A percentile compares a stretch with the other conserved stretches of the same genome.
Evolutionary conservation across 2,797 vertebrate genomes (phyloP).

Genomic region (Eospalax fontanierii): DNA sequence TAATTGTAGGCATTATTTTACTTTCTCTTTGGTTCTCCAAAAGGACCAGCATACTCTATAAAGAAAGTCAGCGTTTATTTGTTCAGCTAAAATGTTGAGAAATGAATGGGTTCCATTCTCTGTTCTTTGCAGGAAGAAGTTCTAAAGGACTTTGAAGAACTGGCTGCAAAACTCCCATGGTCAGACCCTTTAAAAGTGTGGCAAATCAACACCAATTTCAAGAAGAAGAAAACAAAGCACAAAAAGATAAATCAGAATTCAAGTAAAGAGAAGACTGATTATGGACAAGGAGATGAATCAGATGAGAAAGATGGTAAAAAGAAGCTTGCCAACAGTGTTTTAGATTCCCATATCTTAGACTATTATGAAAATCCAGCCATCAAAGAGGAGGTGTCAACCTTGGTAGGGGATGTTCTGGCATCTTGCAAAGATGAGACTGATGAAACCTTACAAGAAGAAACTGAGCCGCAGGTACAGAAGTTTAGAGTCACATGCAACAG

Average conservation of each 20-base stretch:
- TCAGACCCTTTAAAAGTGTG: slow-evolving; percentile 94
- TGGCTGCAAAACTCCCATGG: slow-evolving; percentile 95
- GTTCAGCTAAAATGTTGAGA: slow-evolving; percentile 48
- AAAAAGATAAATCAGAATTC: slow-evolving; percentile 86
- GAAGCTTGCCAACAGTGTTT: slow-evolving; percentile 49
- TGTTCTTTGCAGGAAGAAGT: slow-evolving; percentile 93
- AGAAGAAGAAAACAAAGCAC: slow-evolving; percentile 94
- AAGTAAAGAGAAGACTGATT: slow-evolving; percentile 82
- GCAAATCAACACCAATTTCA: slow-evolving; percentile 94
- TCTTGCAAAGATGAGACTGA: slow-evolving; percentile 65
- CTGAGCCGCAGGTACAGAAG: slow-evolving; percentile 86
- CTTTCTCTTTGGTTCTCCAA: neutral
- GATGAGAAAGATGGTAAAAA: slow-evolving; percentile 36
- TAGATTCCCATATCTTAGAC: slow-evolving; percentile 71
- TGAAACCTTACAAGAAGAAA: slow-evolving; percentile 59
- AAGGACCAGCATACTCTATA: neutral
- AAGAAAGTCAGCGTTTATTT: slow-evolving; percentile 61
- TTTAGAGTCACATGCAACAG: slow-evolving; percentile 98
- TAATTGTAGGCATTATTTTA: slow-evolving; percentile 19
- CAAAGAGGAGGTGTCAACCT: slow-evolving; percentile 68
- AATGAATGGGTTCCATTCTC: slow-evolving; percentile 69
- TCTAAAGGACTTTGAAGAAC: slow-evolving; percentile 93
- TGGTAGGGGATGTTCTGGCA: slow-evolving; percentile 71
- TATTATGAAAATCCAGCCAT: slow-evolving; percentile 59
- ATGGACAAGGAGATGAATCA: slow-evolving; percentile 72